Evolutionary conservation across 2,888 invertebrate species (phyloP), one percentile per base, ranked within the genome.

Genomic region (Andrena bucephala): DNA sequence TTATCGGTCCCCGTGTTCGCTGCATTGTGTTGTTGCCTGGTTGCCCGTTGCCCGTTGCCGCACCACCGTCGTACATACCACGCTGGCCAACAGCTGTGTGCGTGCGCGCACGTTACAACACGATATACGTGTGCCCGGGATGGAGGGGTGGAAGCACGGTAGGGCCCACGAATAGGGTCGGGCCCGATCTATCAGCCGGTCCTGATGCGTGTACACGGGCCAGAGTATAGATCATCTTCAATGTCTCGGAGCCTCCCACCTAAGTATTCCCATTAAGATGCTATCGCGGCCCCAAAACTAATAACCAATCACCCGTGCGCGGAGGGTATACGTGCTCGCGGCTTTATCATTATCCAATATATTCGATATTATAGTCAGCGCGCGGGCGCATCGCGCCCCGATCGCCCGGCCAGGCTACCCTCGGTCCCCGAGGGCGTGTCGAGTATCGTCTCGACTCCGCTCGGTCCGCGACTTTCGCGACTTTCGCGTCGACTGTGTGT

Each of bases 191-290:
- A 89, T 87, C 89, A 85, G 85, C 59, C 81, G 84, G 79, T 29
- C 78, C 81, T 82, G 86, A 90, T 89, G 84, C 79, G 81, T 75
- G 86, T 88, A 88, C 85, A 82, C 80, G 90, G 85, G 29, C 88
- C 87, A 73, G 83, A 85, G 90, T 90, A 90, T 92, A 91, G 91
- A 93, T 92, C 91, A 91, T 90, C 90, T 89, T 89, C 89, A 88
- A 89, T 91, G 92, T 91, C 91, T 92, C 87, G 91, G 91, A 91
- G 90, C 93, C 93, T 92, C 92, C 93, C 92, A 92, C 91, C 92
- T 90, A 92, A 93, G 92, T 92, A 93, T 92, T 93, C 91, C 92
- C 92, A 92, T 92, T 91, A 92, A 92, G 92, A 92, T 93, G 85
- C 85, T 92, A 93, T 93, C 93, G 87, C 84, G 62, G 76, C 79